Conservation (phyloP, 2,797 vertebrate species). For the Muscicapa comitata region DNA sequence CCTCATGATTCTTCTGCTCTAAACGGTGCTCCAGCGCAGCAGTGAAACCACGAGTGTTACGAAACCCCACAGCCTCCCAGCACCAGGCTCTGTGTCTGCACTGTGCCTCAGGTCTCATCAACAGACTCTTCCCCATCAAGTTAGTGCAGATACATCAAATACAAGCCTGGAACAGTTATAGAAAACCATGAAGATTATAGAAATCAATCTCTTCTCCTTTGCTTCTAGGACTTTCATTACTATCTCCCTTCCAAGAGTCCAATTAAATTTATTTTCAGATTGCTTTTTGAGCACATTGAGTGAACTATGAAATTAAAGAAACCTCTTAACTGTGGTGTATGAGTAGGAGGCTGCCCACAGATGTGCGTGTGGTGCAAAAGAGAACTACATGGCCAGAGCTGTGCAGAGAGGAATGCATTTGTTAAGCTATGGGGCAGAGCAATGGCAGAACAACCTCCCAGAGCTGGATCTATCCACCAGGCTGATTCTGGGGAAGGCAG, state of each 20-base stretch:
- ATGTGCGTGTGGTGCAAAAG: background rate
- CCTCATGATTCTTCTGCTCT: background rate
- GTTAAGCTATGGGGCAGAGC: background rate
- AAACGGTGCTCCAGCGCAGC: rapidly evolving
- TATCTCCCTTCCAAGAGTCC: background rate
- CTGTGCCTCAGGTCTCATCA: background rate
- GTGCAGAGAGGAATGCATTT: background rate
- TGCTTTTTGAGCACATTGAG: background rate
- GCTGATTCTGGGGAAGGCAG: background rate
- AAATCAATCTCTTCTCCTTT: background rate
- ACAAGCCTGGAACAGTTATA: background rate
- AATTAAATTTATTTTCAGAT: background rate
- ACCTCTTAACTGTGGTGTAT: background rate
- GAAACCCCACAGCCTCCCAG: background rate
- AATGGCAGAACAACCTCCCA: background rate
- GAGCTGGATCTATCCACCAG: background rate
- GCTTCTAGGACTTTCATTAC: background rate
- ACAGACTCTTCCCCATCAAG: background rate
- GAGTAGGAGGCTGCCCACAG: background rate
- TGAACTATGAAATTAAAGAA: background rate
- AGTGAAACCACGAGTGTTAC: rapidly evolving
- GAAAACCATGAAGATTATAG: background rate
- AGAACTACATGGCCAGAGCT: background rate
- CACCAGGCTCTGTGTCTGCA: background rate
- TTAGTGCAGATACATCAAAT: background rate